phyloP scores from a whole-genome alignment of 2,888 invertebrate genomes.

The Sylvicola cinctus region DNA sequence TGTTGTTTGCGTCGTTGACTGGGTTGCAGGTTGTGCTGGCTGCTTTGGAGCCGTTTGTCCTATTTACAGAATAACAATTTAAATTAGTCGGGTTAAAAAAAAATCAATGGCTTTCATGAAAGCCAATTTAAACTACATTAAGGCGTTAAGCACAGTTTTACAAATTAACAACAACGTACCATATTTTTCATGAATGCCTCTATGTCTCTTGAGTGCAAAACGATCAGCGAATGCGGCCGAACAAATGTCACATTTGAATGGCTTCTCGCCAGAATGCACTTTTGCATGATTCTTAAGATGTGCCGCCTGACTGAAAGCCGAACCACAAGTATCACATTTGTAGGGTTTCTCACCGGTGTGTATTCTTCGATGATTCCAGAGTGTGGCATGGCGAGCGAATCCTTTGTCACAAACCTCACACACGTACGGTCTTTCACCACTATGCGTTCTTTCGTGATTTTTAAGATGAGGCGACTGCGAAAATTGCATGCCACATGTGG shows the following conservation, averaged over 20 bases:
- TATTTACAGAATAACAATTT: conserved; percentile 6
- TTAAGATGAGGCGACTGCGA: conserved; percentile 76
- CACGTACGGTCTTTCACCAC: conserved; percentile 71
- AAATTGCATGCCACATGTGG: conserved; percentile 78
- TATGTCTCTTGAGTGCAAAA: conserved; percentile 67
- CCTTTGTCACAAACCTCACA: conserved; percentile 79
- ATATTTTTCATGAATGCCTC: conserved; percentile 76
- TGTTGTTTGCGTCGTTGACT: conserved; percentile 7
- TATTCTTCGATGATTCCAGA: conserved; percentile 76
- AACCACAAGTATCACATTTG: conserved; percentile 73
- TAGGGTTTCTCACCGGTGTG: conserved; percentile 45
- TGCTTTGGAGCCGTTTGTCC: conserved; percentile 29
- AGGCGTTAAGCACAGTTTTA: neutral
- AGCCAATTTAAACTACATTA: conserved; percentile 1
- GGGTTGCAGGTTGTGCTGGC: conserved; percentile 14
- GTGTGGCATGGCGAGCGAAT: conserved; percentile 67
- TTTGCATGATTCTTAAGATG: conserved; percentile 78
- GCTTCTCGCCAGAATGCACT: conserved; percentile 38
- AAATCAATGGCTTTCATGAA: neutral
- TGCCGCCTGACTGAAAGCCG: conserved; percentile 75
- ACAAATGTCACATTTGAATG: conserved; percentile 65
- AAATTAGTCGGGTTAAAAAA: neutral
- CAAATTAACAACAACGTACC: conserved; percentile 26
- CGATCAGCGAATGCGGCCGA: conserved; percentile 73
- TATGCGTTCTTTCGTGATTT: conserved; percentile 74